Evolutionary conservation across 2,888 invertebrate species (phyloP).

Genomic region (Molorchus minor): DNA sequence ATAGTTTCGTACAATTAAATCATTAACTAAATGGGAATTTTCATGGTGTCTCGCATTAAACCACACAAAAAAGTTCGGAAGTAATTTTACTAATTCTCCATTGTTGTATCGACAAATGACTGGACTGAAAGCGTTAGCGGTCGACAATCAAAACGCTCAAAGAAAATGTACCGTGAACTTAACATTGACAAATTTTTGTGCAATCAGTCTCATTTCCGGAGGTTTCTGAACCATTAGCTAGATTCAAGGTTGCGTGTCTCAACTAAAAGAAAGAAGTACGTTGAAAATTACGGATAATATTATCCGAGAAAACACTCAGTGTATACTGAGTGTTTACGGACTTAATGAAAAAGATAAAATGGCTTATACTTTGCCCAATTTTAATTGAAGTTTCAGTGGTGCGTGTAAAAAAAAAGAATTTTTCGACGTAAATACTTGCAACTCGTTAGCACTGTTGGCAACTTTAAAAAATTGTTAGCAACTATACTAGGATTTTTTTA

Average conservation of each 20-base stretch:
- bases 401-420: too few relatives aligned
- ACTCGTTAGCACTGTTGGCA: too few relatives aligned
- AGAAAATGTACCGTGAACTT: conserved; percentile 12
- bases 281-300: too few relatives aligned
- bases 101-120: conserved; percentile 46
- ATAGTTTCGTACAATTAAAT: conserved; percentile 56
- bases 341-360: too few relatives aligned
- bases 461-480: too few relatives aligned
- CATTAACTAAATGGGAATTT: conserved; percentile 59
- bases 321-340: too few relatives aligned
- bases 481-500: too few relatives aligned
- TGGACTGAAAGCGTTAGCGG: conserved; percentile 26
- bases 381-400: too few relatives aligned
- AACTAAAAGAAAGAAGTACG: too few relatives aligned
- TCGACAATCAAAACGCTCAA: background rate
- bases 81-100: conserved; percentile 51
- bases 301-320: too few relatives aligned
- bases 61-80: conserved; percentile 49
- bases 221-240: background rate
- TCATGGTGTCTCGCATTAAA: conserved; percentile 47
- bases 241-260: conserved; percentile 3
- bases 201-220: conserved; percentile 6
- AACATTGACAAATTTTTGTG: conserved; percentile 5
- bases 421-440: too few relatives aligned
- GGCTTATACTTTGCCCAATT: too few relatives aligned